Percentiles rank a stretch among this genome's conserved stretches.
These are phyloP conservation scores for Melozone crissalis DNA, from an alignment of 2,113 vertebrate species.

Conservation along the genomic window DNA sequence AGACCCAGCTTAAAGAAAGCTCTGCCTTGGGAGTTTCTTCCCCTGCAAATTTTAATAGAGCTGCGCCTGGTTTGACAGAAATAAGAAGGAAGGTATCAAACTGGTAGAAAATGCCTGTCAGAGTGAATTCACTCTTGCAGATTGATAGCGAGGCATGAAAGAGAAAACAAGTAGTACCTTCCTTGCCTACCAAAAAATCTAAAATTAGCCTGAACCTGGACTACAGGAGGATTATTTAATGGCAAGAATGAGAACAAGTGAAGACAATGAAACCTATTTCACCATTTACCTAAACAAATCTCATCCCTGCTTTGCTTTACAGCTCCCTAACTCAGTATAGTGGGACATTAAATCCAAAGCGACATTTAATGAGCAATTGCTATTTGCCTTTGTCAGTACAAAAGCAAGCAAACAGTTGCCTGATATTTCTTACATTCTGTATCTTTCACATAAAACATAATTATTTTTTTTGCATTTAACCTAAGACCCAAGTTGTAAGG, in stretches of 20 bases:
- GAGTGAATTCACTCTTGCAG: background rate
- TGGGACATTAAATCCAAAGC: background rate
- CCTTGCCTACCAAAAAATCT: background rate
- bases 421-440: background rate
- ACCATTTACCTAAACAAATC: background rate
- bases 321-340: background rate
- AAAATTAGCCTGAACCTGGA: background rate
- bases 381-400: background rate
- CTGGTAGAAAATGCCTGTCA: background rate
- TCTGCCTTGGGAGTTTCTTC: background rate
- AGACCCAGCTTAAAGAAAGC: background rate
- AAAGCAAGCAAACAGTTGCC: background rate
- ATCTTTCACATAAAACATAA: background rate
- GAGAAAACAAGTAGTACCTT: background rate
- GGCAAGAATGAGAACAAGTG: background rate
- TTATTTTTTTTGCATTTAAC: accelerated
- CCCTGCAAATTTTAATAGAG: background rate
- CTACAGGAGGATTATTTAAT: background rate
- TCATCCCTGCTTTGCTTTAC: background rate
- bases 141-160: background rate
- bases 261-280: background rate
- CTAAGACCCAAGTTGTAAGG: accelerated
- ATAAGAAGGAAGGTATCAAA: background rate
- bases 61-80: background rate
- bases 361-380: background rate